These are phyloP conservation scores for Diplazon laetatorius DNA, from an alignment of 2,888 invertebrate species.

Conservation along the genomic window DNA sequence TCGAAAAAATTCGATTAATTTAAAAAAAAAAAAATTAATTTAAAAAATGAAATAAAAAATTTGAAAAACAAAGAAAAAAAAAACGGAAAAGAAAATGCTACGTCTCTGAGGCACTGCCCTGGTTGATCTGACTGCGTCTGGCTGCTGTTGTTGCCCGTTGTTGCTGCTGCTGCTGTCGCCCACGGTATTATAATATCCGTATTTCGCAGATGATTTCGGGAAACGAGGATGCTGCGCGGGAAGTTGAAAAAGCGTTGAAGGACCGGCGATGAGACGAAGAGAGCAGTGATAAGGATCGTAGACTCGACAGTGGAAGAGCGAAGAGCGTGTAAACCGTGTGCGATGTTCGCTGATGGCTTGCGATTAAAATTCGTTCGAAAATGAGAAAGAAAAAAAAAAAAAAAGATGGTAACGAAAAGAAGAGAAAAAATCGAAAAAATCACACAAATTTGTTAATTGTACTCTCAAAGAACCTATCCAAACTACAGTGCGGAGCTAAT, in stretches of 20 bases:
- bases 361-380: slow-evolving; percentile 47
- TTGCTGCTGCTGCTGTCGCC: slow-evolving; percentile 13
- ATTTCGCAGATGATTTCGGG: neutral
- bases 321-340: neutral
- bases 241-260: slow-evolving; percentile 23
- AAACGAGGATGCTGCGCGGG: slow-evolving; percentile 1
- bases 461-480: neutral
- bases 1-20: too few relatives aligned
- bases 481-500: slow-evolving; percentile 28
- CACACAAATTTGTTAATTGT: slow-evolving; percentile 62
- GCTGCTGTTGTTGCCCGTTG: too few relatives aligned
- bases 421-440: too few relatives aligned
- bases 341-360: slow-evolving; percentile 45
- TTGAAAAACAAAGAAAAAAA: neutral
- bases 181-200: slow-evolving; percentile 6
- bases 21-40: too few relatives aligned
- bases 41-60: too few relatives aligned
- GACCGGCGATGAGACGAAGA: slow-evolving; percentile 12
- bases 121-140: slow-evolving; percentile 9
- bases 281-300: neutral
- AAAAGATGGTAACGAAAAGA: too few relatives aligned
- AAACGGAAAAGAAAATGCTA: neutral
- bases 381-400: slow-evolving; percentile 44
- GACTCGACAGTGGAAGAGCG: neutral
- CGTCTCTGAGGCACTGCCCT: slow-evolving; percentile 23